Conservation (phyloP, 2,797 vertebrate genomes). For the Acrocephalus scirpaceus region DNA sequence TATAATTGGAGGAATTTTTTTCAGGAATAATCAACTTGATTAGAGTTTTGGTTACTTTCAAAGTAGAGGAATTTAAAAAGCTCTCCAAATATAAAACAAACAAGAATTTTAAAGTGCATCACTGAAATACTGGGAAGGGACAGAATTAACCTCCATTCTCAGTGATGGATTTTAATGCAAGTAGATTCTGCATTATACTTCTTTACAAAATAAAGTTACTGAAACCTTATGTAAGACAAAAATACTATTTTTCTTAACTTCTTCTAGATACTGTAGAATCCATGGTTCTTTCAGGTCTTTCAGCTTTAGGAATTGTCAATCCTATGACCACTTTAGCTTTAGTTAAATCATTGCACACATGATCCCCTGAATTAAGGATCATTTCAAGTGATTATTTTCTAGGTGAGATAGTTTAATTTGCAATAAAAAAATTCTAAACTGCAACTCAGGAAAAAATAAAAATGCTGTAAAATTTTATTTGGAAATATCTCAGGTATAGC, state of each 20-base stretch:
- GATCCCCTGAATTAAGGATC: background rate
- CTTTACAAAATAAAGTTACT: background rate
- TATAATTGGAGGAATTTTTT: accelerated
- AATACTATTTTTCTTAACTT: background rate
- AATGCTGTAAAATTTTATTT: background rate
- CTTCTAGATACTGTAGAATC: background rate
- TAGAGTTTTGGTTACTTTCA: background rate
- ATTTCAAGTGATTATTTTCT: background rate
- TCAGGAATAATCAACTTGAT: background rate
- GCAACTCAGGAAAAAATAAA: background rate
- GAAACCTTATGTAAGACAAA: background rate
- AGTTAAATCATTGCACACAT: background rate
- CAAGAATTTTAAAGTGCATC: background rate
- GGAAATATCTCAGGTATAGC: background rate
- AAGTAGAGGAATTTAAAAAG: background rate
- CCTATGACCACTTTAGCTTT: background rate
- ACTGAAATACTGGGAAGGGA: background rate
- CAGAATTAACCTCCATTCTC: background rate
- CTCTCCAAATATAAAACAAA: background rate
- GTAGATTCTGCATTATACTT: background rate
- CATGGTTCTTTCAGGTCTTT: background rate
- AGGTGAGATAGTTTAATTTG: background rate
- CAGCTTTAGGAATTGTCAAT: background rate
- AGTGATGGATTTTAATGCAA: background rate
- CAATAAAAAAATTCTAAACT: background rate